phyloP scores from a whole-genome alignment of 1,140 invertebrate species.

The Bombus breviceps region DNA sequence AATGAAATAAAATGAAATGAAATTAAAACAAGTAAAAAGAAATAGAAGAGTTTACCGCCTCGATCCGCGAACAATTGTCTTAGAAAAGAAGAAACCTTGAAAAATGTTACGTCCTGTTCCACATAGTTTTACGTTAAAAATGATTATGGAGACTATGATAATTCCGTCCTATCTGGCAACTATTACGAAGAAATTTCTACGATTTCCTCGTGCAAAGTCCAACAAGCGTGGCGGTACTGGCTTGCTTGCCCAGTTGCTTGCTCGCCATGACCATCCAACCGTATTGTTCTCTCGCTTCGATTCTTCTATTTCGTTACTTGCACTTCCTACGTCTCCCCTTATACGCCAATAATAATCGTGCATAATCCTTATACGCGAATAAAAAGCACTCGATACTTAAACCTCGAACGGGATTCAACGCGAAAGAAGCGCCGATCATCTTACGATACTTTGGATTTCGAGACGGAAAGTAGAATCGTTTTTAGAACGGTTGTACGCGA shows the following conservation, averaged over 20 bases:
- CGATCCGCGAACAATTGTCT: background rate
- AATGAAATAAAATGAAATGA: accelerated
- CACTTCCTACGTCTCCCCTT: conserved; percentile 13
- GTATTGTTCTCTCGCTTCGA: conserved; percentile 48
- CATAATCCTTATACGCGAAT: background rate
- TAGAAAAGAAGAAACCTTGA: background rate
- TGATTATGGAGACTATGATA: conserved; percentile 29
- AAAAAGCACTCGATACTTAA: background rate
- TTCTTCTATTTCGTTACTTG: conserved; percentile 54
- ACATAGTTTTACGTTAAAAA: conserved; percentile 15
- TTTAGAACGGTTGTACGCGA: no score
- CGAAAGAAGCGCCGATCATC: no score
- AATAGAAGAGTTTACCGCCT: background rate
- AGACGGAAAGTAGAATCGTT: background rate
- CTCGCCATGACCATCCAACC: conserved; percentile 63
- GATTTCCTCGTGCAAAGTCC: conserved; percentile 58
- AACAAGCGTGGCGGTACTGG: conserved; percentile 51
- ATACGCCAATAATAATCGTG: background rate
- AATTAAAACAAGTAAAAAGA: accelerated
- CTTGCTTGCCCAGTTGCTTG: conserved; percentile 57
- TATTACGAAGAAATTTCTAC: conserved; percentile 62
- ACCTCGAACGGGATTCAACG: background rate
- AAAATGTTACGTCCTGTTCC: conserved; percentile 13
- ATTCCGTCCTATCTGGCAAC: conserved; percentile 53
- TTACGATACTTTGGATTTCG: background rate